Conservation (phyloP, 2,888 invertebrate species). For the Plagodis pulveraria region DNA sequence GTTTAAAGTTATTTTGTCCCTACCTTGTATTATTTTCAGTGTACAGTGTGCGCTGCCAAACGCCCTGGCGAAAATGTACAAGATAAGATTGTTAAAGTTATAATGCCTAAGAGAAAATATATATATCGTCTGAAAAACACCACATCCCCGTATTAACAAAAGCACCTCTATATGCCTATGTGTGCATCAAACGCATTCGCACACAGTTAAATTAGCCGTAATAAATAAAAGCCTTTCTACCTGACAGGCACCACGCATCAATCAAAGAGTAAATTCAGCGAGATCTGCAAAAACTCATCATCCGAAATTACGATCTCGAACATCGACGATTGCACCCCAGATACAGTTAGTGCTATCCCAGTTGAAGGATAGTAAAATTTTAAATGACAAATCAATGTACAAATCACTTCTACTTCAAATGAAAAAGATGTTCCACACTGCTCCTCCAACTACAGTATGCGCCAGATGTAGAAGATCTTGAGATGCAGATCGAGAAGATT, state of each 20-base stretch:
- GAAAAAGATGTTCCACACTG: slow-evolving; percentile 52
- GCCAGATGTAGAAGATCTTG: slow-evolving; percentile 42
- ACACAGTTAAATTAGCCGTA: slow-evolving; percentile 27
- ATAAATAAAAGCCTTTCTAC: slow-evolving; percentile 6
- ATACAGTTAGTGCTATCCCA: slow-evolving; percentile 54
- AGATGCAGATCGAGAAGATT: not conserved
- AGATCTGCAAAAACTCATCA: not conserved
- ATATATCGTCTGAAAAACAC: slow-evolving; percentile 57
- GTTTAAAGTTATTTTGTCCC: slow-evolving; percentile 6
- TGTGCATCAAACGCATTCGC: slow-evolving; percentile 22
- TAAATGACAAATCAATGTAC: slow-evolving; percentile 49
- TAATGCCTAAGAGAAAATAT: slow-evolving; percentile 61
- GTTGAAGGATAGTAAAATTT: slow-evolving; percentile 47
- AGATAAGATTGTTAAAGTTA: slow-evolving; percentile 55
- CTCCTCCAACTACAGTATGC: slow-evolving; percentile 40
- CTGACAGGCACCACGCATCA: slow-evolving; percentile 11
- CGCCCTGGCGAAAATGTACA: slow-evolving; percentile 30
- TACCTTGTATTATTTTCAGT: slow-evolving; percentile 57
- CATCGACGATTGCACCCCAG: slow-evolving; percentile 51
- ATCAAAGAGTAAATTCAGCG: not conserved
- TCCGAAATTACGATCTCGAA: not conserved
- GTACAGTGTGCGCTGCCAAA: slow-evolving; percentile 53
- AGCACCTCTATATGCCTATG: slow-evolving; percentile 5
- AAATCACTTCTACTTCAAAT: slow-evolving; percentile 49
- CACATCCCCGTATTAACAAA: slow-evolving; percentile 61